Conservation (phyloP, 2,888 invertebrate species). For the Synanthedon formicaeformis region DNA sequence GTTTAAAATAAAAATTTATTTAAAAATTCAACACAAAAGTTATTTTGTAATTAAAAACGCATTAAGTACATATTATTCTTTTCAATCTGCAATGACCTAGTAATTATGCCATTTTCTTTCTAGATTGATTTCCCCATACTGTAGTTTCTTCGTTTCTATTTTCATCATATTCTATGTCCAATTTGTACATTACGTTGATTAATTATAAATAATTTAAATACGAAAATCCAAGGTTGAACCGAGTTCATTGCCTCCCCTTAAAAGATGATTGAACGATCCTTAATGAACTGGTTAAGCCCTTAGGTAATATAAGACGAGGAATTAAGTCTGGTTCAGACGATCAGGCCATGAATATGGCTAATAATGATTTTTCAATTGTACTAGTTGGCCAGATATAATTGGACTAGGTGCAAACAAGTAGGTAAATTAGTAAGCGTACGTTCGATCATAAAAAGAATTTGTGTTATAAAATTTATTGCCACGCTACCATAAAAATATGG, state of each 20-base stretch:
- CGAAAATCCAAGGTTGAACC: neutral
- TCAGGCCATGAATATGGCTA: slow-evolving; percentile 11
- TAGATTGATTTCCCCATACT: too few species aligned
- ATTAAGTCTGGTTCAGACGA: slow-evolving; percentile 32
- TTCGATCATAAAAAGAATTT: neutral
- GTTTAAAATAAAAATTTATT: too few species aligned
- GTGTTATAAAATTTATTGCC: neutral
- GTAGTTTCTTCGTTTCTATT: too few species aligned
- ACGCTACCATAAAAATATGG: neutral
- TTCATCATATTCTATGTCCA: too few species aligned
- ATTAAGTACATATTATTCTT: too few species aligned
- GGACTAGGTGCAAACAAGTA: slow-evolving; percentile 14
- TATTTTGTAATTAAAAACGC: too few species aligned
- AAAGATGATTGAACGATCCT: slow-evolving; percentile 51
- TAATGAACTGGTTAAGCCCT: slow-evolving; percentile 53
- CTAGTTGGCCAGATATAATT: slow-evolving; percentile 10
- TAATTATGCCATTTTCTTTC: too few species aligned
- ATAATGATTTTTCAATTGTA: slow-evolving; percentile 17
- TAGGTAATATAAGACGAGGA: slow-evolving; percentile 37
- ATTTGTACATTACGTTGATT: too few species aligned
- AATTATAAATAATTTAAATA: too few species aligned
- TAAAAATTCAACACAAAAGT: too few species aligned
- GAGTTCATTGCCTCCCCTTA: slow-evolving; percentile 17
- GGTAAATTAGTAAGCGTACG: neutral
- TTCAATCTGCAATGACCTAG: too few species aligned